Percentiles rank a stretch among this genome's conserved stretches.
Conservation (phyloP, 92 coral and sea anemone species). For the Actinernus sp. region DNA sequence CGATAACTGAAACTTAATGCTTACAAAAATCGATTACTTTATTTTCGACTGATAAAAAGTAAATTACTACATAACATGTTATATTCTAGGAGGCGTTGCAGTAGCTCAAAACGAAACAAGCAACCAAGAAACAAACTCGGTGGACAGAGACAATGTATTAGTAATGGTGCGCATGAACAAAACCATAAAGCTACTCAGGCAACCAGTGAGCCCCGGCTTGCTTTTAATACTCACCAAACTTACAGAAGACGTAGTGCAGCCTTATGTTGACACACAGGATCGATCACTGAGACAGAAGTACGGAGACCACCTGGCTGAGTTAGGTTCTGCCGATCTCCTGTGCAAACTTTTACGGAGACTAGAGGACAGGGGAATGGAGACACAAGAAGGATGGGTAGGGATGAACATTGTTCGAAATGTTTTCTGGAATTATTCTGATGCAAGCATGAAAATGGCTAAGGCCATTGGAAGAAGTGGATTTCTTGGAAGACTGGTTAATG, state of each 20-base stretch:
- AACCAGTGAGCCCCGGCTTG: background rate
- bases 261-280: conserved; percentile 46
- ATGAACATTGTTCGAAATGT: too few species aligned
- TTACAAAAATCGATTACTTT: too few species aligned
- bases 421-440: too few species aligned
- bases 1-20: too few species aligned
- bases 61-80: too few species aligned
- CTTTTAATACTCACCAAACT: conserved; percentile 14
- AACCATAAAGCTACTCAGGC: conserved; percentile 35
- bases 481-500: conserved; percentile 53
- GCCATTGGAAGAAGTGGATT: conserved; percentile 65
- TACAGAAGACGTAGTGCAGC: conserved; percentile 23
- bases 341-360: conserved; percentile 50
- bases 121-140: conserved; percentile 26
- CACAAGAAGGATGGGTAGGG: too few species aligned
- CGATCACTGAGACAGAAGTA: too few species aligned
- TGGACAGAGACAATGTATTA: conserved; percentile 23
- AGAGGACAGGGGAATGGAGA: too few species aligned
- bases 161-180: conserved; percentile 73
- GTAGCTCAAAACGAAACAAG: conserved; percentile 76
- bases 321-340: conserved; percentile 63
- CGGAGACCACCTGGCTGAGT: conserved; percentile 79
- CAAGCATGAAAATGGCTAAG: too few species aligned
- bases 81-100: too few species aligned
- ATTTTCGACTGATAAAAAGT: too few species aligned